A percentile compares a stretch with the other conserved stretches of the same genome.
phyloP scores from a whole-genome alignment of 2,888 invertebrate species.

The Xestia xanthographa region DNA sequence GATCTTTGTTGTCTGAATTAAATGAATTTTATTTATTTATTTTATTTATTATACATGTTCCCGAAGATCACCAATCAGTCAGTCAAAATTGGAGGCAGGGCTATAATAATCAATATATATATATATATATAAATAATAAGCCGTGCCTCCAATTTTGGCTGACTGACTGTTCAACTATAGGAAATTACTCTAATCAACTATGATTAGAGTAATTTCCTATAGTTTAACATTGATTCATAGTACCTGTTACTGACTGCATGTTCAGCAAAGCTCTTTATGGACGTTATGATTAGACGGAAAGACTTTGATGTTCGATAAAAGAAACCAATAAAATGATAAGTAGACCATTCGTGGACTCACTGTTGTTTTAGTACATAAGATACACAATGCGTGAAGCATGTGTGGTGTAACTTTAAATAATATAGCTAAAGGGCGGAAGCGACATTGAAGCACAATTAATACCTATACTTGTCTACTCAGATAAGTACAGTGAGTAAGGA shows the following conservation, averaged over 20 bases:
- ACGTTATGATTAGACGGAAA: not conserved
- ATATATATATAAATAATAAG: too few species aligned
- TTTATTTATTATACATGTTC: too few species aligned
- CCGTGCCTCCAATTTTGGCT: too few species aligned
- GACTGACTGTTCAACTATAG: too few species aligned
- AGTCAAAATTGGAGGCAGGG: not conserved
- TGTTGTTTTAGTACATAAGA: not conserved
- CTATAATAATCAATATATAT: too few species aligned
- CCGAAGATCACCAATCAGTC: not conserved
- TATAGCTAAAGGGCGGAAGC: too few species aligned
- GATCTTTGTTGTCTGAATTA: too few species aligned
- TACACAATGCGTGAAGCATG: not conserved
- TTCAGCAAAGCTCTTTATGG: constrained; percentile 4
- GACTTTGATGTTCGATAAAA: constrained; percentile 4
- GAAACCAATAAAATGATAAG: constrained; percentile 20
- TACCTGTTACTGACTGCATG: not conserved
- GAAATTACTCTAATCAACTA: too few species aligned
- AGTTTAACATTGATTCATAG: not conserved
- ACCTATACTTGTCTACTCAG: too few species aligned
- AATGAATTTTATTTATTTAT: too few species aligned
- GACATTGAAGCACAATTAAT: too few species aligned
- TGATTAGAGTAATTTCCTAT: not conserved
- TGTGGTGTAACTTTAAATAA: not conserved
- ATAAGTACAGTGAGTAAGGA: too few species aligned
- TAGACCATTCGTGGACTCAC: not conserved